phyloP scores from a whole-genome alignment of 2,113 vertebrate genomes.

The Garra rufa region DNA sequence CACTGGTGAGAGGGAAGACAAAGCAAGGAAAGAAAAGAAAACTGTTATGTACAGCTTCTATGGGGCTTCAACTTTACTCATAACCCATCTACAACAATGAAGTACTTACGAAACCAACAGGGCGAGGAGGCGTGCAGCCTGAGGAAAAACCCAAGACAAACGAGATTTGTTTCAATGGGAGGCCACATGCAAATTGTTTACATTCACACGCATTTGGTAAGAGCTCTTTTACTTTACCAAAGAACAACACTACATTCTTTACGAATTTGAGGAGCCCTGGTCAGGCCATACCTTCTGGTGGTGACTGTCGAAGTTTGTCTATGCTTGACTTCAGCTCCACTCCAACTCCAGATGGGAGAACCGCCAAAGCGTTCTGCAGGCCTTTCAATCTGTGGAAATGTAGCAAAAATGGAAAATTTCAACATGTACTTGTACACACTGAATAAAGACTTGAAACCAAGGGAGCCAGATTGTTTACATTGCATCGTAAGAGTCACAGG shows the following conservation, averaged over 20 bases:
- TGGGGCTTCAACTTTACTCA: not conserved
- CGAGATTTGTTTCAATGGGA: not conserved
- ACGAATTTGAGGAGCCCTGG: not conserved
- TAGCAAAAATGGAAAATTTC: too few relatives aligned
- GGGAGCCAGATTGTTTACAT: constrained; percentile 58
- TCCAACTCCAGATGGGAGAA: too few relatives aligned
- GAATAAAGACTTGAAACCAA: not conserved
- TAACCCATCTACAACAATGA: not conserved
- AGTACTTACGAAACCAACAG: constrained; percentile 20
- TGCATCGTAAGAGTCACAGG: constrained; percentile 55
- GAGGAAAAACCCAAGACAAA: not conserved
- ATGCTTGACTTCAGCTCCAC: too few relatives aligned
- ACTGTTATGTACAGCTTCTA: not conserved
- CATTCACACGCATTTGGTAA: too few relatives aligned
- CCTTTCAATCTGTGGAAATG: not conserved
- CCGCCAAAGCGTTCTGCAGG: not conserved
- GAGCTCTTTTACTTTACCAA: too few relatives aligned
- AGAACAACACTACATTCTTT: too few relatives aligned
- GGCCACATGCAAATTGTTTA: too few relatives aligned
- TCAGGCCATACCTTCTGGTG: too few relatives aligned
- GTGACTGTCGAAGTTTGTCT: too few relatives aligned
- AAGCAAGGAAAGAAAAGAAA: constrained; percentile 6
- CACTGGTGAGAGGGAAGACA: constrained; percentile 49
- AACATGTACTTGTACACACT: too few relatives aligned
- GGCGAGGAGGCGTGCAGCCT: constrained; percentile 9